These are phyloP conservation scores for Drosophila equinoxialis DNA, from an alignment of 1,140 invertebrate genomes.

Conservation along the genomic window DNA sequence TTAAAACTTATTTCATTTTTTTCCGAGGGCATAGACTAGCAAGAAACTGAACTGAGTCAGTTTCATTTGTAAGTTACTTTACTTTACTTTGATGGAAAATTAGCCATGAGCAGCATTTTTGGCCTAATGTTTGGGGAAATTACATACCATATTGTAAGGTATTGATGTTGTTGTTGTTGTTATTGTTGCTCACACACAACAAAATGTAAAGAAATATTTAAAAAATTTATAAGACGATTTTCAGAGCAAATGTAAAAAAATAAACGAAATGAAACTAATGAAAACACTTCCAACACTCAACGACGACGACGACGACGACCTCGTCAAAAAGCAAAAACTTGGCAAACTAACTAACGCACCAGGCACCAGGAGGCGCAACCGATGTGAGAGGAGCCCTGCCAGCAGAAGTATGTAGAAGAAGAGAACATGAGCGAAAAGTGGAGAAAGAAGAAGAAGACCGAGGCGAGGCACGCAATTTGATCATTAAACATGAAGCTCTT, in stretches of 20 bases:
- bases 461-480: conserved; percentile 77
- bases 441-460: conserved; percentile 50
- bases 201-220: conserved; percentile 25
- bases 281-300: conserved; percentile 58
- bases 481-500: conserved; percentile 81
- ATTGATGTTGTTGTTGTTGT: background rate
- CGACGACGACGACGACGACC: conserved; percentile 29
- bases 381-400: conserved; percentile 33
- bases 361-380: conserved; percentile 27
- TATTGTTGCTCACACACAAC: too few relatives aligned
- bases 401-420: conserved; percentile 28
- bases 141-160: conserved; percentile 20
- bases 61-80: conserved; percentile 49
- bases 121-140: conserved; percentile 66
- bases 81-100: conserved; percentile 41
- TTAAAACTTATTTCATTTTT: conserved; percentile 28
- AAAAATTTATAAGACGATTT: conserved; percentile 66
- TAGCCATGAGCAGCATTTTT: conserved; percentile 63
- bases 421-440: conserved; percentile 38
- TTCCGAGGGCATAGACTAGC: conserved; percentile 8
- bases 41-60: conserved; percentile 11
- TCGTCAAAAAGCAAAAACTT: conserved; percentile 55
- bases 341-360: conserved; percentile 55
- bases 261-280: conserved; percentile 3
- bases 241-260: conserved; percentile 66